These are phyloP conservation scores for Megathymus violae DNA, from an alignment of 1,140 invertebrate species.

Conservation along the genomic window DNA sequence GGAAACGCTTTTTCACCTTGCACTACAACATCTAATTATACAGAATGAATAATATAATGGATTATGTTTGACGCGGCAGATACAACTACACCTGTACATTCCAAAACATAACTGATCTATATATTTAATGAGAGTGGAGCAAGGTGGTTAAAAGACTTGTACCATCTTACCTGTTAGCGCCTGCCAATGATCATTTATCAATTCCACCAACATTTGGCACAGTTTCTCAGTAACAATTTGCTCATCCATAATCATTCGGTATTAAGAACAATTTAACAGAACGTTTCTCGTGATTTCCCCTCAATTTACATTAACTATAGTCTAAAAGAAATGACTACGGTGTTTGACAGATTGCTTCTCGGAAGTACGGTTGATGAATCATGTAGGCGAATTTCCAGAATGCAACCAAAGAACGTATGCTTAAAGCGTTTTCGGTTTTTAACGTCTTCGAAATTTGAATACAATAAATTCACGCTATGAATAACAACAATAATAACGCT, in stretches of 20 bases:
- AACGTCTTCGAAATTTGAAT: background rate
- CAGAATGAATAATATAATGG: no score
- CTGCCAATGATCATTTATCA: conserved; percentile 12
- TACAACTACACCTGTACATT: no score
- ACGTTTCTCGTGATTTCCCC: conserved; percentile 1
- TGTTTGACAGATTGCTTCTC: conserved; percentile 10
- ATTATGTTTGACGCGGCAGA: no score
- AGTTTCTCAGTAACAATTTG: conserved; percentile 27
- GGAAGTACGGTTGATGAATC: conserved; percentile 14
- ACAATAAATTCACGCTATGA: background rate
- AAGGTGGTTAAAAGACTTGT: background rate
- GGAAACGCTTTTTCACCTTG: no score
- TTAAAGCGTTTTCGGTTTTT: background rate
- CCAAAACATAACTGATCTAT: no score
- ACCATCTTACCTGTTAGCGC: background rate
- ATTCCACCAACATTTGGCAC: conserved; percentile 12
- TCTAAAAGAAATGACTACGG: conserved; percentile 6
- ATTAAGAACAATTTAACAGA: conserved; percentile 28
- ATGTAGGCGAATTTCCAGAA: conserved; percentile 7
- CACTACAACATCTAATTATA: no score
- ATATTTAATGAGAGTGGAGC: no score
- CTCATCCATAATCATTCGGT: conserved; percentile 19
- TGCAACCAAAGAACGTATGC: background rate
- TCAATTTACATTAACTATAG: conserved; percentile 22
- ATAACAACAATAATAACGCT: no score